A percentile compares a stretch with the other conserved stretches of the same genome.
Evolutionary conservation across 2,113 vertebrate species (phyloP).

Genomic region (Dasyornis broadbenti): DNA sequence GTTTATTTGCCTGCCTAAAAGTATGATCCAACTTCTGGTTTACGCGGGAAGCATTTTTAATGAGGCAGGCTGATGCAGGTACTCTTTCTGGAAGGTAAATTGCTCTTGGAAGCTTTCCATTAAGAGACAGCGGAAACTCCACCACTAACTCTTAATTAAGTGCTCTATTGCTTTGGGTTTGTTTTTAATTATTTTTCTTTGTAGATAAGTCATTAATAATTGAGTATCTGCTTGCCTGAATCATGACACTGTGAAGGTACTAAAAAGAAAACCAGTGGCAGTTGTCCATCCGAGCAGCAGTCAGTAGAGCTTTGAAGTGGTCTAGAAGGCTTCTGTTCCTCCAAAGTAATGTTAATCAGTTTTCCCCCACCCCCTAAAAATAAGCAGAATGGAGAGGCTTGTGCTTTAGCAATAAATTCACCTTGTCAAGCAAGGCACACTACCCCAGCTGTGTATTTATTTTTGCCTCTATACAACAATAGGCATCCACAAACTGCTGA

Average conservation of each 20-base stretch:
- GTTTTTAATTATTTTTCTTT: constrained; percentile 63
- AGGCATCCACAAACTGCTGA: not conserved
- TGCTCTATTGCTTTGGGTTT: constrained; percentile 58
- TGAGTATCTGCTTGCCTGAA: constrained; percentile 48
- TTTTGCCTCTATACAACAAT: not conserved
- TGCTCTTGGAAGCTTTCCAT: constrained; percentile 61
- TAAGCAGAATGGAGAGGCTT: not conserved
- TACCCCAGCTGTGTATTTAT: not conserved
- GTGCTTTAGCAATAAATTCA: not conserved
- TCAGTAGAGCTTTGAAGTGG: not conserved
- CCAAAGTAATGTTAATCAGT: not conserved
- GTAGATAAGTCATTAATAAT: constrained; percentile 66
- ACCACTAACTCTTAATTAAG: constrained; percentile 62
- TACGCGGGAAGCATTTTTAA: not conserved
- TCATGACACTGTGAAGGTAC: constrained; percentile 16
- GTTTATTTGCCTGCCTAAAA: constrained; percentile 30
- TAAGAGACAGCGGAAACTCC: constrained; percentile 22
- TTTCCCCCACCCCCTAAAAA: not conserved
- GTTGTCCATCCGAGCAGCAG: not conserved
- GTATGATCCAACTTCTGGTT: constrained; percentile 26
- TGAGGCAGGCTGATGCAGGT: constrained; percentile 14
- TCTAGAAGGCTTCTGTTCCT: not conserved
- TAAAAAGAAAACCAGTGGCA: not conserved
- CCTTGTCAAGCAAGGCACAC: not conserved
- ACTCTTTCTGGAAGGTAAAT: constrained; percentile 37